Base-by-base conservation (phyloP, 1,140 invertebrate species). In the Pollicipes pollicipes region DNA sequence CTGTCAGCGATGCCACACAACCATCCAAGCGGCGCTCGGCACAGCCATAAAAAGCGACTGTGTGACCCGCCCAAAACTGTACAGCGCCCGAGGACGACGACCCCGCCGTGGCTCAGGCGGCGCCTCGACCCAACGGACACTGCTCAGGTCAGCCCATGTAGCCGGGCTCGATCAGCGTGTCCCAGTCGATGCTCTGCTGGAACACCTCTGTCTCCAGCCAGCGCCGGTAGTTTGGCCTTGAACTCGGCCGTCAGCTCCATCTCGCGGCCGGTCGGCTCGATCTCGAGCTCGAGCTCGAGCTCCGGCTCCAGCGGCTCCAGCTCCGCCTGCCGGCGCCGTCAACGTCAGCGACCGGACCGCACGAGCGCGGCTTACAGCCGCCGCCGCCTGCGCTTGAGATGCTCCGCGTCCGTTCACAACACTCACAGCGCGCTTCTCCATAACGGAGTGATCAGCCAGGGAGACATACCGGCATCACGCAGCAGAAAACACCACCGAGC, bases 171-270 rank as follows among this genome's bases (percentile, higher is more conserved):
- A 85, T 76, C 21, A 86, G 76, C 75, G 83, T 80, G 75, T 87
- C 85, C 85, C 85, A 87, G 76, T 87, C 84, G 66, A 86, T 82
- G 63, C 80, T 79, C 73, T 87, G 88, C 76, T 91, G 88, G 80
- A 93, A 97, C 8, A 99, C 97, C 83, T 99, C 96, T 78, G 94
- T 88, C 76, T 98, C 88, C 30, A 99, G 81, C 97, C 97, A 99
- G 21, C 90, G 79, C 77, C 96, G 90, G 81, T 99, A 99, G 79
- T 98, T n/a, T 93, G 74, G 89, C 86, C 81, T 96, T 97, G 77
- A 99, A 99, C 77, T 95, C 93, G 37, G 95, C 90, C 31, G 91
- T 95, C 68, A 99, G 83, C 77, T 97, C 90, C 69, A 91, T n/a
- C n/a, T n/a, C n/a, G n/a, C n/a, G n/a, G n/a, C n/a, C n/a, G n/a